phyloP scores from a whole-genome alignment of 2,797 vertebrate genomes.

The Sandelia bainsii region DNA sequence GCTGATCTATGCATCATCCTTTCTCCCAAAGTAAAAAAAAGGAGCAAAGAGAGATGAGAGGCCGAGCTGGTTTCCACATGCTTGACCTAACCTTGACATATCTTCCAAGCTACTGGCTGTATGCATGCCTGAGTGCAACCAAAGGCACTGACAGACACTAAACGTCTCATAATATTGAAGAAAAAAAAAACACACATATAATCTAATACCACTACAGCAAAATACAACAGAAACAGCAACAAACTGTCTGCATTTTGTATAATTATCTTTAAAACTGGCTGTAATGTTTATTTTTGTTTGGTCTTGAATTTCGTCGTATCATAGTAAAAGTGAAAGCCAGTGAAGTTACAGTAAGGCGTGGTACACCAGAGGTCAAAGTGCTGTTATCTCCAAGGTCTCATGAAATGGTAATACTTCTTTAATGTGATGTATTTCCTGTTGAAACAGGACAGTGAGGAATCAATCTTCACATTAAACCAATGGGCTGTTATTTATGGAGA shows the following conservation, averaged over 20 bases:
- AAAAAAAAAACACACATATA: background rate
- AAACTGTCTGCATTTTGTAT: background rate
- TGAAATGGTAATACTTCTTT: conserved; percentile 17
- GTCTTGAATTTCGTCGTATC: background rate
- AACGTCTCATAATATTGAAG: conserved; percentile 26
- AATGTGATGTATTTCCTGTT: conserved; percentile 24
- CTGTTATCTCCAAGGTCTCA: background rate
- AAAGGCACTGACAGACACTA: conserved; percentile 25
- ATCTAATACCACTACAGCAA: background rate
- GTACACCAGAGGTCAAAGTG: background rate
- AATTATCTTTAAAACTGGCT: background rate
- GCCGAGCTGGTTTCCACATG: conserved; percentile 36
- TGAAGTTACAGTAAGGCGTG: background rate
- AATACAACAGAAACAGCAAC: background rate
- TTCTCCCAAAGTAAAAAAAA: conserved; percentile 15
- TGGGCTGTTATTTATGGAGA: background rate
- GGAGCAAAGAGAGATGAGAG: background rate
- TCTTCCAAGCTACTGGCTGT: conserved; percentile 25
- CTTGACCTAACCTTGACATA: conserved; percentile 56
- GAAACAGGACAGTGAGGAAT: background rate
- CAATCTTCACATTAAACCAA: conserved; percentile 6
- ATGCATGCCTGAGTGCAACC: conserved; percentile 21
- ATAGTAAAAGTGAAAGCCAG: background rate
- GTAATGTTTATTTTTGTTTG: background rate
- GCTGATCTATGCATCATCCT: conserved; percentile 44